These are phyloP conservation scores for Leptinotarsa texana DNA, from an alignment of 1,140 invertebrate species.

Conservation along the genomic window DNA sequence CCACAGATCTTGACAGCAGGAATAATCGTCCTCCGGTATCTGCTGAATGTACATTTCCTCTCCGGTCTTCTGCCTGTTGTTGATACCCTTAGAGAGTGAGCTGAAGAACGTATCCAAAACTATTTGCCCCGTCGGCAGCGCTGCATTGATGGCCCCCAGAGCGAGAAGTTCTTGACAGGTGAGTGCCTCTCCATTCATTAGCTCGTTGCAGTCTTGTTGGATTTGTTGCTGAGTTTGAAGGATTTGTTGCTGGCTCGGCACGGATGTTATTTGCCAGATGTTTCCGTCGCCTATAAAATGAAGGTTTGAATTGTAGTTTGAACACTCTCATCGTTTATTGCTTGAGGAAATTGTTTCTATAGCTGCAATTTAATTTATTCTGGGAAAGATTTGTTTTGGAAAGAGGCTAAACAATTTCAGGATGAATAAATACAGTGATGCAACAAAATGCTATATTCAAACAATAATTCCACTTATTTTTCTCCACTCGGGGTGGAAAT, in stretches of 20 bases:
- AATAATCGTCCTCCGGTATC: conserved; percentile 66
- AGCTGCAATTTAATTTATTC: no score
- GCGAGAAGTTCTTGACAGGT: conserved; percentile 91
- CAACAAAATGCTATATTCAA: no score
- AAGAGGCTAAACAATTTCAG: no score
- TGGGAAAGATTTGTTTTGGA: no score
- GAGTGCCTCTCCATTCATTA: conserved; percentile 66
- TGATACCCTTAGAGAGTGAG: conserved; percentile 73
- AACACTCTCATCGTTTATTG: no score
- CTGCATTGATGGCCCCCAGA: conserved; percentile 86
- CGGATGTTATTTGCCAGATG: conserved; percentile 63
- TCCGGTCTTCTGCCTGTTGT: conserved; percentile 43
- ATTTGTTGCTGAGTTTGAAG: conserved; percentile 49
- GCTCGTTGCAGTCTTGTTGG: conserved; percentile 58
- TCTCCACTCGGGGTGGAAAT: no score
- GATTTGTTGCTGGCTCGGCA: conserved; percentile 51
- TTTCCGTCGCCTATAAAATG: conserved; percentile 62
- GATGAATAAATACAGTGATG: no score
- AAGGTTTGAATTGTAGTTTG: conserved; percentile 15
- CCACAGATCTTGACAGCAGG: conserved; percentile 72
- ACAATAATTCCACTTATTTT: no score
- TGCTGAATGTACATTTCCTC: conserved; percentile 49
- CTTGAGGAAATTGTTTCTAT: no score
- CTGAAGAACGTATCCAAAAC: conserved; percentile 80
- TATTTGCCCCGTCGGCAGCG: conserved; percentile 84